phyloP scores from a whole-genome alignment of 2,113 vertebrate species.

The Sapajus apella region DNA sequence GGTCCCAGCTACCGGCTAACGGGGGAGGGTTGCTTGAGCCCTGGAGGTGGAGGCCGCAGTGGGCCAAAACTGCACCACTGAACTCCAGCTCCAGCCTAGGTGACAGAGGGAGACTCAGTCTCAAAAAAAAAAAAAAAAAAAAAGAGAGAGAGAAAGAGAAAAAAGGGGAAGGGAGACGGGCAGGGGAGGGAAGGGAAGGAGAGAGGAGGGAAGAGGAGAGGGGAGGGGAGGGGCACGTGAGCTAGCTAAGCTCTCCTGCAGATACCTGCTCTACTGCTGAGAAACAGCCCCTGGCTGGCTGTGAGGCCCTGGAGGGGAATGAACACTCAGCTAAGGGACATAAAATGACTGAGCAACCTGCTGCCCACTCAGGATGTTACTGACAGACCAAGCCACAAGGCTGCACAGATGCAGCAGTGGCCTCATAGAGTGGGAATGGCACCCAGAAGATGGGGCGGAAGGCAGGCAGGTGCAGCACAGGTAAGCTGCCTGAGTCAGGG shows the following conservation, averaged over 20 bases:
- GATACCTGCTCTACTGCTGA: not conserved
- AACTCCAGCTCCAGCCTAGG: too few relatives aligned
- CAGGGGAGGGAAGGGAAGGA: too few relatives aligned
- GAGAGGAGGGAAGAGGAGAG: not conserved
- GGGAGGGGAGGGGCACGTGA: too few relatives aligned
- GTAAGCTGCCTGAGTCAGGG: not conserved
- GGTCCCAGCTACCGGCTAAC: too few relatives aligned
- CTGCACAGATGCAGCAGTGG: not conserved
- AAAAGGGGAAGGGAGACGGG: not conserved
- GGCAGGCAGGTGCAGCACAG: not conserved
- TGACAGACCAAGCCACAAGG: not conserved
- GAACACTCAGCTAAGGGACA: not conserved
- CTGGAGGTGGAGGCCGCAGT: too few relatives aligned
- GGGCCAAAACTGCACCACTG: too few relatives aligned
- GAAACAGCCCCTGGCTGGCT: not conserved
- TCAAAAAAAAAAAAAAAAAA: too few relatives aligned
- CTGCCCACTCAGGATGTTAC: too few relatives aligned
- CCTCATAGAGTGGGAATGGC: not conserved
- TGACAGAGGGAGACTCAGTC: too few relatives aligned
- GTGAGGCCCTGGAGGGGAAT: not conserved
- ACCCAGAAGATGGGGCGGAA: not conserved
- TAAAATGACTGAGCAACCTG: not conserved
- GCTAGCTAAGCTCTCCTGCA: not conserved
- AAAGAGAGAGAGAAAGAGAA: too few relatives aligned
- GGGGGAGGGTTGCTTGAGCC: too few relatives aligned